These are phyloP conservation scores for Macrosiphum euphorbiae DNA, from an alignment of 2,888 invertebrate species.

Conservation along the genomic window DNA sequence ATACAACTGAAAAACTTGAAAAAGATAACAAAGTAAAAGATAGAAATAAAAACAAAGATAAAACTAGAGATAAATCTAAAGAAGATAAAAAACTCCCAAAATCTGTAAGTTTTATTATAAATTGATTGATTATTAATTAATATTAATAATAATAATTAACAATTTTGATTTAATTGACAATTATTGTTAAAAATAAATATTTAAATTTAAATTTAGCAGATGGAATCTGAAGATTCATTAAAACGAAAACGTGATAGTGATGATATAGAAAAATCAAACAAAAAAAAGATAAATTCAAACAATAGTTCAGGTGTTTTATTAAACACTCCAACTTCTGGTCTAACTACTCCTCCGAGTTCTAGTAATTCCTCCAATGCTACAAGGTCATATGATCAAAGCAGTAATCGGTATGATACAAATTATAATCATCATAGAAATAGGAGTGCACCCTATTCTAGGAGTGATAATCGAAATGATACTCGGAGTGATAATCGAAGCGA, in stretches of 20 bases:
- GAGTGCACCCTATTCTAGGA: slow-evolving; percentile 44
- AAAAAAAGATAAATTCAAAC: slow-evolving; percentile 40
- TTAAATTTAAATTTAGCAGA: slow-evolving; percentile 23
- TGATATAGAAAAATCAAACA: slow-evolving; percentile 43
- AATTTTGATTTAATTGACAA: background rate
- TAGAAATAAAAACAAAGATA: slow-evolving; percentile 51
- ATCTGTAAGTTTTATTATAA: slow-evolving; percentile 38
- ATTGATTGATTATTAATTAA: background rate
- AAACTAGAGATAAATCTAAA: slow-evolving; percentile 47
- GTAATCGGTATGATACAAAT: slow-evolving; percentile 56
- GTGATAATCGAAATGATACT: slow-evolving; percentile 43
- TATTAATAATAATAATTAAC: background rate
- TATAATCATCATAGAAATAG: slow-evolving; percentile 64
- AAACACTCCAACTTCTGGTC: slow-evolving; percentile 17
- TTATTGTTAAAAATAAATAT: background rate
- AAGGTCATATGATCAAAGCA: slow-evolving; percentile 56
- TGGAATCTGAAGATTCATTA: slow-evolving; percentile 44
- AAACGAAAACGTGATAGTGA: slow-evolving; percentile 57
- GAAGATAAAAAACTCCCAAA: slow-evolving; percentile 48
- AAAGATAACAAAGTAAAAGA: slow-evolving; percentile 44
- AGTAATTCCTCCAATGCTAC: slow-evolving; percentile 56
- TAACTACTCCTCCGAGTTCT: slow-evolving; percentile 57
- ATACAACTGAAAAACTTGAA: slow-evolving; percentile 50
- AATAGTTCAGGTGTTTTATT: background rate
- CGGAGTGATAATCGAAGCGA: slow-evolving; percentile 3